A percentile compares a stretch with the other conserved stretches of the same genome.
phyloP scores from a whole-genome alignment of 2,797 vertebrate species.

The Hemitrygon akajei region DNA sequence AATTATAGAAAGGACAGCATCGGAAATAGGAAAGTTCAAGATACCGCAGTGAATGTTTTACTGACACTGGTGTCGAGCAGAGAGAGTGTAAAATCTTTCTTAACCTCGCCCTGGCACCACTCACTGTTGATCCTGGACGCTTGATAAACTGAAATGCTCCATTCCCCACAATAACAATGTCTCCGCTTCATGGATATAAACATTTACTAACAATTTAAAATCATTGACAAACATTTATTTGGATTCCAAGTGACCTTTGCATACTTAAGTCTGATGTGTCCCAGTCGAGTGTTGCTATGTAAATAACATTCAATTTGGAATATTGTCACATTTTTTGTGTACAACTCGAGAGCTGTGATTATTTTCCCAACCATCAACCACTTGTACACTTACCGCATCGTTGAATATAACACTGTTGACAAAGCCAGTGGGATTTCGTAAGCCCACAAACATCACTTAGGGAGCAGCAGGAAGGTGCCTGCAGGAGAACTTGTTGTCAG shows the following conservation, averaged over 20 bases:
- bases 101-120: not conserved
- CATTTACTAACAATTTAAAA: constrained; percentile 38
- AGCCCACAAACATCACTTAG: constrained; percentile 33
- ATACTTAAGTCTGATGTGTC: not conserved
- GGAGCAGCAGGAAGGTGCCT: not conserved
- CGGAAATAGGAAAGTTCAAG: constrained; percentile 10
- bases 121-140: not conserved
- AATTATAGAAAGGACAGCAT: not conserved
- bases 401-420: constrained; percentile 30
- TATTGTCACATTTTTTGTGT: not conserved
- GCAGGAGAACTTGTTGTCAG: not conserved
- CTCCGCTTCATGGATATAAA: constrained; percentile 36
- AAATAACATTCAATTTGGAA: not conserved
- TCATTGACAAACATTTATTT: not conserved
- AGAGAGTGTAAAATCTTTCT: not conserved
- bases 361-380: not conserved
- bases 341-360: constrained; percentile 15
- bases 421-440: constrained; percentile 18
- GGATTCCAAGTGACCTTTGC: not conserved
- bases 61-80: not conserved
- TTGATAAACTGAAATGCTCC: not conserved
- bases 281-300: too few relatives aligned
- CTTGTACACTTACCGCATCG: constrained; percentile 31
- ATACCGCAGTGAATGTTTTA: not conserved
- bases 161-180: constrained; percentile 37